phyloP scores from a whole-genome alignment of 2,888 invertebrate species.

The Cephalotes varians region DNA sequence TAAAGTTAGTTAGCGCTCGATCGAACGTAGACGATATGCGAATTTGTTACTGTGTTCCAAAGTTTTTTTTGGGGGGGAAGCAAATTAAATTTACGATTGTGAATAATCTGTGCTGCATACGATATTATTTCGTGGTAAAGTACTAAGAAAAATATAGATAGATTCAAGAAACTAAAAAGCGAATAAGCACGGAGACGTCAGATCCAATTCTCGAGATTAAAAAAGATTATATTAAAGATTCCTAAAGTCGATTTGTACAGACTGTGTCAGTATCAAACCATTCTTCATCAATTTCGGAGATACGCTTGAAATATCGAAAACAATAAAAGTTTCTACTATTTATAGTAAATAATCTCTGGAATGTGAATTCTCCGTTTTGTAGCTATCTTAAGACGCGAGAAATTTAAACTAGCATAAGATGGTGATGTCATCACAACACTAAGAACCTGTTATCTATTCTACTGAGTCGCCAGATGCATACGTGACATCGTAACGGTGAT shows the following conservation, averaged over 20 bases:
- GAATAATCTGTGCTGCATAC: conserved; percentile 7
- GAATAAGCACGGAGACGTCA: not conserved
- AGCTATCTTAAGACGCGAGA: conserved; percentile 21
- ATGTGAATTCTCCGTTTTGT: not conserved
- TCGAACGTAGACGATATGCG: conserved; percentile 14
- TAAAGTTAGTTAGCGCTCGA: conserved; percentile 29
- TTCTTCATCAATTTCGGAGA: not conserved
- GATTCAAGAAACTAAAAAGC: conserved; percentile 2
- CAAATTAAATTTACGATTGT: conserved; percentile 37
- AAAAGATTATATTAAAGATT: conserved; percentile 1
- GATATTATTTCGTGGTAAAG: not conserved
- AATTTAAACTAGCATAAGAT: conserved; percentile 30
- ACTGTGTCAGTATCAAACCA: not conserved
- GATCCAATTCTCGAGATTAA: not conserved
- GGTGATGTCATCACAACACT: conserved; percentile 42
- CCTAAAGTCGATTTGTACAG: not conserved
- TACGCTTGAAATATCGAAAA: not conserved
- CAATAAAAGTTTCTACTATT: not conserved
- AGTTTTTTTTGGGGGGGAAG: not conserved
- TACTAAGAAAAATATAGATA: not conserved
- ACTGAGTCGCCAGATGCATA: conserved; percentile 45
- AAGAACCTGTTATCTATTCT: conserved; percentile 52
- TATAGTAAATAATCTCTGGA: not conserved
- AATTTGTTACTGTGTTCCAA: conserved; percentile 21
- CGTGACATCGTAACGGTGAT: conserved; percentile 50